A percentile compares a stretch with the other conserved stretches of the same genome.
Evolutionary conservation across 2,888 invertebrate genomes (phyloP).

Genomic region (Rotaria sp.): DNA sequence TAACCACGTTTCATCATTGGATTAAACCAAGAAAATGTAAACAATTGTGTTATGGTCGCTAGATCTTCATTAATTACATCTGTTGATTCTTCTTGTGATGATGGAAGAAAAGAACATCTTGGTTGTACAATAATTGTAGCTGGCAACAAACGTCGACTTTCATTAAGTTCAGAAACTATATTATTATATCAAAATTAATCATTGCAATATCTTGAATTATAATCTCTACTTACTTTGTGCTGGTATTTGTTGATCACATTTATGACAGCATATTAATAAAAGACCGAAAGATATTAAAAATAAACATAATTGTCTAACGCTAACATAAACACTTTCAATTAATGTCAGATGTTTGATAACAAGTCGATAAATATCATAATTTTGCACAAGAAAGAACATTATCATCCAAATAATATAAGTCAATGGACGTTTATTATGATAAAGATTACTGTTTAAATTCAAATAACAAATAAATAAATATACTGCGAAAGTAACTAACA

Average conservation of each 20-base stretch:
- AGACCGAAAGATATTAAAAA: neutral
- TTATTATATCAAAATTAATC: neutral
- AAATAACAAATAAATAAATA: neutral
- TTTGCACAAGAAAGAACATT: neutral
- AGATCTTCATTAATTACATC: slow-evolving; percentile 27
- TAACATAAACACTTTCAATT: neutral
- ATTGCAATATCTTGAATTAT: neutral
- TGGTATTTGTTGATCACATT: neutral
- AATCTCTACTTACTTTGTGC: neutral
- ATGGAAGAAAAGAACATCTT: neutral
- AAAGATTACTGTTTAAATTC: neutral
- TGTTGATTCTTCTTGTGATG: neutral
- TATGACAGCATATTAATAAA: neutral
- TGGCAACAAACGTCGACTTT: neutral
- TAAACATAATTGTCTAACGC: neutral
- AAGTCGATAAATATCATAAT: neutral
- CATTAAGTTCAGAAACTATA: neutral
- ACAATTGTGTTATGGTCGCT: slow-evolving; percentile 26
- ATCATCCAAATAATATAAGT: neutral
- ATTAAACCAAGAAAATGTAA: slow-evolving; percentile 38
- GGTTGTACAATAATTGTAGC: neutral
- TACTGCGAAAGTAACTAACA: neutral
- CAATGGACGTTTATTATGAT: slow-evolving; percentile 2
- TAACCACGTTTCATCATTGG: slow-evolving; percentile 37
- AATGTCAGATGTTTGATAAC: neutral